Evolutionary conservation across 1,140 invertebrate species (phyloP).

Genomic region (Drosophila eugracilis): DNA sequence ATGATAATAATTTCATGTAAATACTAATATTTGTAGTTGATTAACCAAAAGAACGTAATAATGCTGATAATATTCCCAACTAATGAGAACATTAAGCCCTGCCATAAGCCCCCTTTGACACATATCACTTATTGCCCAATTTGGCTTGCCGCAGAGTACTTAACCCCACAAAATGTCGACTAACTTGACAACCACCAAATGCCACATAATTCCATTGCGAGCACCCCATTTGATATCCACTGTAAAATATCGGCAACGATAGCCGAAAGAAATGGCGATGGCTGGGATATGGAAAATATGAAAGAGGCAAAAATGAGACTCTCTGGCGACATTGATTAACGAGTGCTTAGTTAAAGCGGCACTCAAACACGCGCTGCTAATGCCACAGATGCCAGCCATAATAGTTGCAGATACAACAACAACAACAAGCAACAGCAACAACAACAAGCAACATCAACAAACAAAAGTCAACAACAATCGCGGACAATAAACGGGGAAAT

Average conservation of each 20-base stretch:
- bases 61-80: neutral
- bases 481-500: constrained; percentile 29
- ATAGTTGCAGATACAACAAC: constrained; percentile 29
- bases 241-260: constrained; percentile 5
- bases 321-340: constrained; percentile 67
- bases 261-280: neutral
- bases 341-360: constrained; percentile 63
- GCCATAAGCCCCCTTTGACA: neutral
- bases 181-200: constrained; percentile 13
- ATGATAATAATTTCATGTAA: too few relatives aligned
- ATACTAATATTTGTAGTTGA: too few relatives aligned
- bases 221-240: constrained; percentile 2
- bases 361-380: constrained; percentile 76
- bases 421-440: constrained; percentile 19
- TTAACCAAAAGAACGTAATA: too few relatives aligned
- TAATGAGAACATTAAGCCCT: neutral
- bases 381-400: constrained; percentile 31
- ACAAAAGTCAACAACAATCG: constrained; percentile 25
- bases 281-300: neutral
- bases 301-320: constrained; percentile 10
- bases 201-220: constrained; percentile 8
- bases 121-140: constrained; percentile 3
- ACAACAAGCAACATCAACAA: constrained; percentile 5
- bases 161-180: constrained; percentile 9
- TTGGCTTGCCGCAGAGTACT: neutral